Evolutionary conservation across 2,113 vertebrate genomes (phyloP).

Genomic region (Forbesichthys papilliferus): DNA sequence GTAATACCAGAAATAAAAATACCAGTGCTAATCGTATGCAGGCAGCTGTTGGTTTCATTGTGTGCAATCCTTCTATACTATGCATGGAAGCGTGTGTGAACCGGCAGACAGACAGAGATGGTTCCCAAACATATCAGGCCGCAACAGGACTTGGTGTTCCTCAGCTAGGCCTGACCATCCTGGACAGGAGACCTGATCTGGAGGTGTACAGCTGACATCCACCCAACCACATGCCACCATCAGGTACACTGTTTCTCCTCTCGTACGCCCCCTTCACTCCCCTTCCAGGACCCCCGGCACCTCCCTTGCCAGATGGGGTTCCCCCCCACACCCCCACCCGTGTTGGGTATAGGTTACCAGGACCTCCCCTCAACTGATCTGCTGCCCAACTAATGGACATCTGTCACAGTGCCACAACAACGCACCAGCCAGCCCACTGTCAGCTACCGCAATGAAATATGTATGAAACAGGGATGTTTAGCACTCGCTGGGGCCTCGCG

Average conservation of each 20-base stretch:
- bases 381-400: conserved; percentile 75
- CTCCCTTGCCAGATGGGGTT: conserved; percentile 70
- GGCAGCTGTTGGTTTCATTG: too few species aligned
- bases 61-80: too few species aligned
- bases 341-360: conserved; percentile 58
- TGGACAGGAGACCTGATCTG: conserved; percentile 43
- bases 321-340: conserved; percentile 32
- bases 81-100: too few species aligned
- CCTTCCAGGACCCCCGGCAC: conserved; percentile 19
- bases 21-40: too few species aligned
- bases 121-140: background rate
- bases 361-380: conserved; percentile 59
- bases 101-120: background rate
- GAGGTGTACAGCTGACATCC: conserved; percentile 22
- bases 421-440: conserved; percentile 49
- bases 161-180: conserved; percentile 7
- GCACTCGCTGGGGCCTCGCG: conserved; percentile 20
- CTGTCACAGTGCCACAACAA: conserved; percentile 75
- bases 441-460: conserved; percentile 75
- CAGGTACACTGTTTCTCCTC: background rate
- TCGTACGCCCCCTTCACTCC: background rate
- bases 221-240: conserved; percentile 27
- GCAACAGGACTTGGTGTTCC: background rate
- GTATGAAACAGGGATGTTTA: conserved; percentile 74
- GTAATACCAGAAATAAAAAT: too few species aligned